Evolutionary conservation across 2,888 invertebrate genomes (phyloP).

Genomic region (Petrolisthes manimaculis): DNA sequence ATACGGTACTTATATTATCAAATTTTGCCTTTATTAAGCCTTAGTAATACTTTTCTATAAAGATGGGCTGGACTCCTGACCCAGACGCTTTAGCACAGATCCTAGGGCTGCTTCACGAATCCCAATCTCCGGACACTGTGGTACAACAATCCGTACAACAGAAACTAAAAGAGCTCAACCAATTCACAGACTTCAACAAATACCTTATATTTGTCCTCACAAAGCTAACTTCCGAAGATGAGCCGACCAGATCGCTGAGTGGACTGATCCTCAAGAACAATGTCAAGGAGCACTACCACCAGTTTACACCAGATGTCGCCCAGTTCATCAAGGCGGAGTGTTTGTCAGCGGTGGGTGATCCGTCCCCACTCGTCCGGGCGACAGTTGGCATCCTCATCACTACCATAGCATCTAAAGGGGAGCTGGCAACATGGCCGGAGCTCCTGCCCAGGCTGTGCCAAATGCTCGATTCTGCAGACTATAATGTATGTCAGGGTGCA

Average conservation of each 20-base stretch:
- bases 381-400: conserved; percentile 98
- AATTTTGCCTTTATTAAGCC: too few species aligned
- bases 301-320: conserved; percentile 89
- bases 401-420: conserved; percentile 93
- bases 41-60: too few species aligned
- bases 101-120: conserved; percentile 95
- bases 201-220: conserved; percentile 98
- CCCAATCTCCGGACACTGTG: conserved; percentile 96
- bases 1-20: too few species aligned
- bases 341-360: conserved; percentile 93
- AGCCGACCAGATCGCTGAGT: conserved; percentile 95
- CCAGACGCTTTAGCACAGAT: conserved; percentile 97
- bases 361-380: conserved; percentile 93
- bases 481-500: conserved; percentile 94
- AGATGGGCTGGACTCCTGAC: conserved; percentile 95
- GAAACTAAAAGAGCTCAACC: conserved; percentile 98
- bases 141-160: conserved; percentile 80
- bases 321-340: conserved; percentile 95
- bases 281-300: conserved; percentile 91
- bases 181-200: conserved; percentile 98
- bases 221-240: conserved; percentile 93
- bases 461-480: conserved; percentile 95
- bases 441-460: conserved; percentile 88
- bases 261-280: conserved; percentile 98
- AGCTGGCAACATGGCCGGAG: conserved; percentile 92